Evolutionary conservation across 2,888 invertebrate species (phyloP).

Genomic region (Megamerina dolium): DNA sequence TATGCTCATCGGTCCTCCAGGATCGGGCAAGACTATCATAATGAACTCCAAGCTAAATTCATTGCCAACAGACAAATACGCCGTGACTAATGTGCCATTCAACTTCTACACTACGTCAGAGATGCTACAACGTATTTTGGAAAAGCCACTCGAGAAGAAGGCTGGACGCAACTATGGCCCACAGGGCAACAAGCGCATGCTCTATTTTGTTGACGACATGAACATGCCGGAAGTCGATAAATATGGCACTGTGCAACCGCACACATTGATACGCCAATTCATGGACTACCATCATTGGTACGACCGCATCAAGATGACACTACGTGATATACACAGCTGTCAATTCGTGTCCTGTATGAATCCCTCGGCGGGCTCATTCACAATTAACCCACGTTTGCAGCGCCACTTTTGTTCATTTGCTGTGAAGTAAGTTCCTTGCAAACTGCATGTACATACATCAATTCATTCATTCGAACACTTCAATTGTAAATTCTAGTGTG

Average conservation of each 20-base stretch:
- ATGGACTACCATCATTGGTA: conserved; percentile 96
- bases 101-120: conserved; percentile 94
- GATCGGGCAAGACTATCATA: conserved; percentile 89
- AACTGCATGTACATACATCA: too few relatives aligned
- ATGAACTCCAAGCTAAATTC: conserved; percentile 73
- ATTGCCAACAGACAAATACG: conserved; percentile 65
- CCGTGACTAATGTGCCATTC: conserved; percentile 83
- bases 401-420: conserved; percentile 83
- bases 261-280: conserved; percentile 86
- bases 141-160: conserved; percentile 90
- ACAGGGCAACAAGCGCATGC: conserved; percentile 83
- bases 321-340: conserved; percentile 88
- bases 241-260: conserved; percentile 92
- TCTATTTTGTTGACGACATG: conserved; percentile 93
- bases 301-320: conserved; percentile 73
- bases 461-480: too few relatives aligned
- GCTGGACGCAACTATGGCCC: conserved; percentile 91
- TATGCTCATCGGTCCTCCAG: conserved; percentile 86
- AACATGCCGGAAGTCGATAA: conserved; percentile 96
- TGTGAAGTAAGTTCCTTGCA: conserved; percentile 59
- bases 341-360: conserved; percentile 96
- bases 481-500: conserved; percentile 67
- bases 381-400: conserved; percentile 84
- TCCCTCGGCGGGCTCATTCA: conserved; percentile 92
- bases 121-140: conserved; percentile 80